Evolutionary conservation across 2,888 invertebrate species (phyloP), one percentile per base, ranked within the genome.

Genomic region (Elegia similella): DNA sequence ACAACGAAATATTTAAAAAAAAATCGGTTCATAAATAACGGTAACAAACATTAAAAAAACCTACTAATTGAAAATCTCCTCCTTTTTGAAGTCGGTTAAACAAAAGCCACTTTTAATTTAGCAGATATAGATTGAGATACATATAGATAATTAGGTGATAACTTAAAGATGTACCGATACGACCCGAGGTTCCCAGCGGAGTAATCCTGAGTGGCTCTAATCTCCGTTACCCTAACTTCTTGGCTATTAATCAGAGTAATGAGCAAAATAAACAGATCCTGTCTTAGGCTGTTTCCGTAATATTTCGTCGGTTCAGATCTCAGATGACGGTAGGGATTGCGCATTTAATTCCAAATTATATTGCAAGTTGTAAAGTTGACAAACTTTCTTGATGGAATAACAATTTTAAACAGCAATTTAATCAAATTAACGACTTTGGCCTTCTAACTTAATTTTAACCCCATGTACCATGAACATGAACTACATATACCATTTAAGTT

Each of bases 241-340:
- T 7, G 16, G 52, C 52, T 53, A 53, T 53, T 53, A 53, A 53
- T 53, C 52, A 23, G 42, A 42, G 52, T 53, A 53, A 53, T 53
- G 42, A 42, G 52, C 52, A 53, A 53, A 53, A 53, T 53, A 53
- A 53, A 53, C 52, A 53, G 42, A 53, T 53, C 42, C 42, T 42
- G 50, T 16, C 23, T 42, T 29, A 42, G 42, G 16, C 42, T 53
- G 42, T 6, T 53, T 42, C 29, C 29, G 8, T 42, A 29, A 53
- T 42, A 53, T 53, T 53, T 42, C 42, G n/a, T 15, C 29, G n/a
- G 38, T 42, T 52, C 2, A 42, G 42, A 53, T 53, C 23, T 23
- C 13, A 16, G 32, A 50, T 23, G 23, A 23, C 38, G 38, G 12
- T 12, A 10, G n/a, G 38, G 38, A 38, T 38, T 38, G 38, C 38